Evolutionary conservation across 2,113 vertebrate genomes (phyloP).

Genomic region (Callospermophilus lateralis): DNA sequence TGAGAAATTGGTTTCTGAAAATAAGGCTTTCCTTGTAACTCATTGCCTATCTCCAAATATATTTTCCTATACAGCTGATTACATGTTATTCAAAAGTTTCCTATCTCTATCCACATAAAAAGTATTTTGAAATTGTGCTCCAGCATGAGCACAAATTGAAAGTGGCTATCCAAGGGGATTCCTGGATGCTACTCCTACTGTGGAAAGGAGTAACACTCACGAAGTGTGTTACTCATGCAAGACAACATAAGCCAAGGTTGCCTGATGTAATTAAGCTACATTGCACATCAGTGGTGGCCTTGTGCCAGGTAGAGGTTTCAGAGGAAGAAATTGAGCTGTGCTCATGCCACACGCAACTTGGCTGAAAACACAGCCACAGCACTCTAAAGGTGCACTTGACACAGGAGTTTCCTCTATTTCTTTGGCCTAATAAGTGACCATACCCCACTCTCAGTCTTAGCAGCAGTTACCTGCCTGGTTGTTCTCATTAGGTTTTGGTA

Average conservation of each 20-base stretch:
- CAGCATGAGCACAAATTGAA: neutral
- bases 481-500: neutral
- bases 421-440: neutral
- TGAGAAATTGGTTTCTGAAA: conserved; percentile 52
- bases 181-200: neutral
- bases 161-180: neutral
- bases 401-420: neutral
- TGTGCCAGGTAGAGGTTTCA: neutral
- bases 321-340: neutral
- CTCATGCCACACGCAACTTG: neutral
- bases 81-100: conserved; percentile 42
- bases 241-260: neutral
- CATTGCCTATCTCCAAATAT: conserved; percentile 51
- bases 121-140: neutral
- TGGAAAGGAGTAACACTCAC: neutral
- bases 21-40: conserved; percentile 58
- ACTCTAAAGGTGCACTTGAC: neutral
- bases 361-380: neutral
- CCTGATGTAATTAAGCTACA: neutral
- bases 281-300: neutral
- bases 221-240: neutral
- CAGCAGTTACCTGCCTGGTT: neutral
- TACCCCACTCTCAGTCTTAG: fast-evolving
- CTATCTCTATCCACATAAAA: neutral
- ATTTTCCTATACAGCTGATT: conserved; percentile 53